Base-by-base conservation (phyloP, 2,888 invertebrate genomes). In the Coronaproctus castanopsis region DNA sequence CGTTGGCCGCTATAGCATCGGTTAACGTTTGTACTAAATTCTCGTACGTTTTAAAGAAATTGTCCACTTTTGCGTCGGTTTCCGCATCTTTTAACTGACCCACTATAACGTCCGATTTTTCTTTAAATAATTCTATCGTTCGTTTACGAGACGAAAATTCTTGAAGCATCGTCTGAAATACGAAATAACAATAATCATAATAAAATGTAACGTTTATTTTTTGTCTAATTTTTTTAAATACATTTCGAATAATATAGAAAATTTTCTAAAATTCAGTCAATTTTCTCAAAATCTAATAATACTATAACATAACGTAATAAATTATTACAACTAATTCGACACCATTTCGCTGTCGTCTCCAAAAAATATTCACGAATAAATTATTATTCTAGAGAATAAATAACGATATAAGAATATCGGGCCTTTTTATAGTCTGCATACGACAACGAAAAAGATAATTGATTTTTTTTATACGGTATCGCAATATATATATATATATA, bases 121-220 rank as follows among this genome's bases (percentile, higher is more conserved):
- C 92, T 5, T 85, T 84, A 1, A 93, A 82, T 3, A 85, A 83
- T 73, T 95, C 93, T 52, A 95, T 83, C 3, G 92, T 83, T 65
- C 91, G 77, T 70, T 92, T 92, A 69, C 95, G 88, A 0, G 91
- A 85, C 60, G 82, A 75, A 22, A 92, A 87, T 73, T 96, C 95
- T 74, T 95, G 92, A 58, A 87, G 78, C 54, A 83, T 76, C 0
- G 87, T 84, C 78, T 79, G 66, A 8, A 62, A 61, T 36, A 49
- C n/a, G n/a, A n/a, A n/a, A n/a, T n/a, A n/a, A n/a, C 50, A 56
- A 57, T 62, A 24, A 56, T 54, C 14, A 21, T 50, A 21, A 1
- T 21, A 54, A 49, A 49, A 48, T 20, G 21, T 3, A 21, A 52
- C 10, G 21, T 3, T 23, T 21, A 21, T 24, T 10, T 2, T 10